phyloP scores from a whole-genome alignment of 2,113 vertebrate species.

The Podilymbus podiceps region DNA sequence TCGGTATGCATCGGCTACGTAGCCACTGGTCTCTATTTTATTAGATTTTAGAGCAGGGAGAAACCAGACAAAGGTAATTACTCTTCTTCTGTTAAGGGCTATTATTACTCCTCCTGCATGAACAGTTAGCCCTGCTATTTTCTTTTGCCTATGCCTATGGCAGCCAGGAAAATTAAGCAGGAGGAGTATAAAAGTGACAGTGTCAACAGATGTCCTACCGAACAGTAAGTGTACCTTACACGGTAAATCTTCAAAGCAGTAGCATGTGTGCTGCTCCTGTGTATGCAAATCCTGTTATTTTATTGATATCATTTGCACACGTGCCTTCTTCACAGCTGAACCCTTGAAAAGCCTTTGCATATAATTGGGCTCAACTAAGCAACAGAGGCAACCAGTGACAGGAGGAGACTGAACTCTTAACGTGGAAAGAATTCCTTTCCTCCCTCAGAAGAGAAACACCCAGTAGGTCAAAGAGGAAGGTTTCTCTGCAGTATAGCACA shows the following conservation, averaged over 20 bases:
- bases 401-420: conserved; percentile 57
- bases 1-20: background rate
- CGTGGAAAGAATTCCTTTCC: conserved; percentile 69
- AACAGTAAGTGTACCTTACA: conserved; percentile 35
- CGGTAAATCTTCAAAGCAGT: conserved; percentile 55
- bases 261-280: background rate
- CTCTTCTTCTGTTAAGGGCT: conserved; percentile 69
- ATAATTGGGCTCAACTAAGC: conserved; percentile 58
- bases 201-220: conserved; percentile 54
- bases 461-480: conserved; percentile 68
- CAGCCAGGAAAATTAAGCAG: conserved; percentile 51
- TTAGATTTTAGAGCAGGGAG: conserved; percentile 34
- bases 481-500: conserved; percentile 24
- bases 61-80: conserved; percentile 74
- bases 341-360: conserved; percentile 11
- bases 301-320: conserved; percentile 51
- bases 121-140: conserved; percentile 68
- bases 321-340: conserved; percentile 27
- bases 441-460: conserved; percentile 65
- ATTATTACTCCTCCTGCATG: conserved; percentile 68
- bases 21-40: conserved; percentile 32
- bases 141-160: conserved; percentile 29
- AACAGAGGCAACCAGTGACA: conserved; percentile 48
- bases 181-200: conserved; percentile 35
- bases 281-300: conserved; percentile 54